Conservation (phyloP, 2,888 invertebrate genomes). For the Tinea semifulvella region DNA sequence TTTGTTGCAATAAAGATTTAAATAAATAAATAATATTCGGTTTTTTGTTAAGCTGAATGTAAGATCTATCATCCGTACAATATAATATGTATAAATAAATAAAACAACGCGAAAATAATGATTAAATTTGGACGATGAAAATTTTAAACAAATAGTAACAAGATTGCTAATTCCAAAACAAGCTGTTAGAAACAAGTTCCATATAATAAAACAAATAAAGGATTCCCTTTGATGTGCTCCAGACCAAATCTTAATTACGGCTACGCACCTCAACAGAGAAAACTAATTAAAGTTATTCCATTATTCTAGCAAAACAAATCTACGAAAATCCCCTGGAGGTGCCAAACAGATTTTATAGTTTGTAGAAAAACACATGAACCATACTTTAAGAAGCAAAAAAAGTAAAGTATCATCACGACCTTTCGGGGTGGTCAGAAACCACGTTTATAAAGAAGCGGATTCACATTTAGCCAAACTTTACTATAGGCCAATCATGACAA, state of each 20-base stretch:
- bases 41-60: too few species aligned
- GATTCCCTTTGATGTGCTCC: constrained; percentile 25
- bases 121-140: not conserved
- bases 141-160: not conserved
- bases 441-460: too few species aligned
- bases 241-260: constrained; percentile 55
- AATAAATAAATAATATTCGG: too few species aligned
- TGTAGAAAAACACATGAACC: not conserved
- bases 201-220: constrained; percentile 11
- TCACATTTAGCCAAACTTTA: too few species aligned
- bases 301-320: constrained; percentile 51
- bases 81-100: not conserved
- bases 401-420: too few species aligned
- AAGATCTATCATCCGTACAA: too few species aligned
- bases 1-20: too few species aligned
- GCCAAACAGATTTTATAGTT: constrained; percentile 31
- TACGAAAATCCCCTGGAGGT: constrained; percentile 28
- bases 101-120: not conserved
- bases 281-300: constrained; percentile 62
- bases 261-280: constrained; percentile 43
- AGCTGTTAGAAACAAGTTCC: not conserved
- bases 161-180: constrained; percentile 3
- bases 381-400: too few species aligned
- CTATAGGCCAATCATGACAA: too few species aligned
- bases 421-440: too few species aligned